Evolutionary conservation across 1,140 invertebrate genomes (phyloP), one percentile per base, ranked within the genome.

Genomic region (Aphelinus atriplicis): DNA sequence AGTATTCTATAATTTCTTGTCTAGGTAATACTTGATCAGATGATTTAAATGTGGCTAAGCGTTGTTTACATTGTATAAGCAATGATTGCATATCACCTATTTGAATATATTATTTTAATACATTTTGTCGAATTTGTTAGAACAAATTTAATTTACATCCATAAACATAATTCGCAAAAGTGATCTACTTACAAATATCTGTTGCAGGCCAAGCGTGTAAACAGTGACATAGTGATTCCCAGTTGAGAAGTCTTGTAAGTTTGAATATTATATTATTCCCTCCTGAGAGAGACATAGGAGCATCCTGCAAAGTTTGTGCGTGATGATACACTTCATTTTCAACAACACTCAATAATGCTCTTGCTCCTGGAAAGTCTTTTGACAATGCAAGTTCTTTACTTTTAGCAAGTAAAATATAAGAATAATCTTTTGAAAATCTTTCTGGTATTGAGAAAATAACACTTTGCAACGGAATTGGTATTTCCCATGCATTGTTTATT

Each of bases 321-420:
- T 88, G 90, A 78, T 86, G 90, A 79, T 90, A 90, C 5, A 91
- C 88, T 85, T 95, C 93, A 50, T 90, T 89, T 79, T 94, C 93
- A 6, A 95, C 85, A 43, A 91, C 89, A 56, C 89, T 90, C 7
- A 97, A 82, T 70, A 96, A 85, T 46, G 92, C 90, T 48, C 93
- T 88, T 0, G 95, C 93, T 51, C 90, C 88, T n/a, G 91, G 89
- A 82, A 93, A 95, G 80, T 95, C 92, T 84, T 95, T 90, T 0
- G 89, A 89, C 74, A 89, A 85, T 2, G 90, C 89, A 47, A 92
- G 84, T 80, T 97, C 94, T 76, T 93, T 90, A 1, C 95, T 93
- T 83, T 97, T 96, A 1, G 95, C 95, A 0, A 97, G 86, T 2
- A 97, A 86, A 2, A 97, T 91, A 79, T 94, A 96, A 3, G 92